Evolutionary conservation across 2,797 vertebrate species (phyloP).

Genomic region (Emys orbicularis): DNA sequence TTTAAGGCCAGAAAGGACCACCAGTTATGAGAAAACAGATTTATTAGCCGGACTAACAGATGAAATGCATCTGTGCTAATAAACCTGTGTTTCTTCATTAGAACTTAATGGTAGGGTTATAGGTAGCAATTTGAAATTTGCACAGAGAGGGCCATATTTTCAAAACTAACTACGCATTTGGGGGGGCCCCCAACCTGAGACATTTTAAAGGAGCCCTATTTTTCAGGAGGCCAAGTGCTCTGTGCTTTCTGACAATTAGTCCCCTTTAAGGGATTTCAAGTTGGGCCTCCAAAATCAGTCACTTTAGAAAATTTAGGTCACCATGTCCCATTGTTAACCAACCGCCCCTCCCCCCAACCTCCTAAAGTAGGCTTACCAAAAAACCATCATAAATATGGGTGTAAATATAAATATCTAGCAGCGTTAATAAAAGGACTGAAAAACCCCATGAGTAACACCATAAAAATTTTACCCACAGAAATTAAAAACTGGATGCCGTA

Average conservation of each 20-base stretch:
- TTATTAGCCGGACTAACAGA: not conserved
- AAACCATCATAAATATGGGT: constrained; percentile 59
- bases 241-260: not conserved
- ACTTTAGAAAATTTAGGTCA: not conserved
- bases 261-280: not conserved
- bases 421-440: constrained; percentile 62
- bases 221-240: not conserved
- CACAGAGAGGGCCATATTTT: not conserved
- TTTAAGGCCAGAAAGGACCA: not conserved
- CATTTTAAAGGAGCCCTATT: not conserved
- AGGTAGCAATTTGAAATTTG: not conserved
- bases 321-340: not conserved
- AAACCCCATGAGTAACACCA: constrained; percentile 66
- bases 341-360: not conserved
- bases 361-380: constrained; percentile 74
- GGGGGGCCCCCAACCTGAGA: constrained; percentile 2
- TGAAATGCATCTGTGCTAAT: constrained; percentile 19
- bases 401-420: not conserved
- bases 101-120: constrained; percentile 34
- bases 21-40: not conserved
- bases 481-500: constrained; percentile 59
- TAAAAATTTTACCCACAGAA: constrained; percentile 49
- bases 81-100: constrained; percentile 6
- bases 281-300: not conserved
- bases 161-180: not conserved